phyloP scores from a whole-genome alignment of 2,797 vertebrate genomes.

The Clarias pachynema region DNA sequence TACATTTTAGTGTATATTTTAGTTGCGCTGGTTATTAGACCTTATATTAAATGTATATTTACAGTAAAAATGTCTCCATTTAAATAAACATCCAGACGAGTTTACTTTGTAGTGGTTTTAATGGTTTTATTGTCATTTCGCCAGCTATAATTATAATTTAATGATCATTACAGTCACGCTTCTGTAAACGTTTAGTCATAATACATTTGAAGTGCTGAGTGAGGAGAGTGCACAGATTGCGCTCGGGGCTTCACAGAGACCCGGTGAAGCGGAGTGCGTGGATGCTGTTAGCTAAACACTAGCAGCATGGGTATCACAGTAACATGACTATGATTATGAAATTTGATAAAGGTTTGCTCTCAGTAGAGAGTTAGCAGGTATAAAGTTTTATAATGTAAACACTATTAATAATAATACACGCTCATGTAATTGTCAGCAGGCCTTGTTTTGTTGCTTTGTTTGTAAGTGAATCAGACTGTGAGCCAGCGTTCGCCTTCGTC shows the following conservation, averaged over 20 bases:
- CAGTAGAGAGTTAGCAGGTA: neutral
- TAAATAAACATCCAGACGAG: neutral
- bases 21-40: neutral
- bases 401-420: neutral
- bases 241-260: conserved; percentile 8
- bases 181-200: conserved; percentile 51
- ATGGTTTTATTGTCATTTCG: conserved; percentile 53
- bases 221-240: conserved; percentile 17
- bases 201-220: conserved; percentile 47
- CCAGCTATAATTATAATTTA: conserved; percentile 58
- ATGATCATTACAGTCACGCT: conserved; percentile 46
- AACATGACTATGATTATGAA: neutral
- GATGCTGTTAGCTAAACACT: neutral
- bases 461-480: neutral
- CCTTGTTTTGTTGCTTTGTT: neutral
- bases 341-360: neutral
- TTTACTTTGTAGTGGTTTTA: conserved; percentile 58
- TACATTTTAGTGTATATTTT: too few relatives aligned
- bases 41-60: neutral
- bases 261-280: neutral
- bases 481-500: conserved; percentile 14
- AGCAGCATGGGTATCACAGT: neutral
- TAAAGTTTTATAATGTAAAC: neutral
- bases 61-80: neutral
- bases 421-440: neutral